These are phyloP conservation scores for Imbricaverruca yamaguchii DNA, from an alignment of 2,888 invertebrate genomes.

Conservation along the genomic window DNA sequence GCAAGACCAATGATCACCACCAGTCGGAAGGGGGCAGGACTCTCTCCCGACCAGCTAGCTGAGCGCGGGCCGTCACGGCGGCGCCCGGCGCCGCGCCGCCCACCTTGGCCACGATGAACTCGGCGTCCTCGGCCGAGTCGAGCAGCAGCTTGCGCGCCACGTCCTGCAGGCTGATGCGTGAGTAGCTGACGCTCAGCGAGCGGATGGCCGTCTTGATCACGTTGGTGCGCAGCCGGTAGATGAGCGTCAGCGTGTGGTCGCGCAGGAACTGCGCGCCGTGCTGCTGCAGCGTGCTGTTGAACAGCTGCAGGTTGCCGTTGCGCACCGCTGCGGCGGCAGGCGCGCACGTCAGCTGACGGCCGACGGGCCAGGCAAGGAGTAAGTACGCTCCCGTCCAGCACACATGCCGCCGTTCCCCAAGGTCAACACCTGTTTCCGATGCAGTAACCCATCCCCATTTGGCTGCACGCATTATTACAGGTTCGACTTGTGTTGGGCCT, in stretches of 20 bases:
- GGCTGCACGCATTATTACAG: too few species aligned
- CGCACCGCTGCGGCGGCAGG: constrained; percentile 55
- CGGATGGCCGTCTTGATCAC: constrained; percentile 98
- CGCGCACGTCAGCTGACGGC: too few species aligned
- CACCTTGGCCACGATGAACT: constrained; percentile 91
- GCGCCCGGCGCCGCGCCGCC: not conserved
- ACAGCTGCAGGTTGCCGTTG: constrained; percentile 74
- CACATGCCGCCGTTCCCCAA: too few species aligned
- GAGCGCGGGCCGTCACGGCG: too few species aligned
- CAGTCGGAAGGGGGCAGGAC: too few species aligned
- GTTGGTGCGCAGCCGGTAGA: constrained; percentile 91
- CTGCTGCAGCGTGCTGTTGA: constrained; percentile 31
- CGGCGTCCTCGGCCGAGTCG: constrained; percentile 90
- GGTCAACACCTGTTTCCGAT: too few species aligned
- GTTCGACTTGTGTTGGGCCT: too few species aligned
- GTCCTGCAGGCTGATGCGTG: constrained; percentile 88
- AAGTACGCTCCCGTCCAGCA: too few species aligned
- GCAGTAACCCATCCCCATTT: too few species aligned
- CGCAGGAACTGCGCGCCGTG: constrained; percentile 71
- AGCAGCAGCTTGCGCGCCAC: constrained; percentile 89
- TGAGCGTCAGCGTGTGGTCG: constrained; percentile 93
- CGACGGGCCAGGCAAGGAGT: too few species aligned
- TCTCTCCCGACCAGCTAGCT: too few species aligned
- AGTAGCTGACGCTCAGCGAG: constrained; percentile 92
- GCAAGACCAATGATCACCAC: too few species aligned